Evolutionary conservation across 2,797 vertebrate species (phyloP).

Genomic region (Lindbergichthys nudifrons): DNA sequence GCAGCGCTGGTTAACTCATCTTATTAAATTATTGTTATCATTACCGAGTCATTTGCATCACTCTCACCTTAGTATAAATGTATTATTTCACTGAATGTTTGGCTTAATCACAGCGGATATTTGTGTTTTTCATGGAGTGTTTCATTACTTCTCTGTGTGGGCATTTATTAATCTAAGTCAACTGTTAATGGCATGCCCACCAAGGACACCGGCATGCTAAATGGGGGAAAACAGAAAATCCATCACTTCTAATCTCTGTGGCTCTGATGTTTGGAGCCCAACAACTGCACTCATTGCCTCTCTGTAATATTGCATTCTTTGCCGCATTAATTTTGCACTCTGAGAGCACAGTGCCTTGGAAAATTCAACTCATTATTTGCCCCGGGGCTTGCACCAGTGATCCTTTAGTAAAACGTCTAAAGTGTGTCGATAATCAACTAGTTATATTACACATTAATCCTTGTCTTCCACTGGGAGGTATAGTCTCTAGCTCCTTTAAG

Average conservation of each 20-base stretch:
- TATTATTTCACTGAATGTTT: not conserved
- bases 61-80: constrained; percentile 20
- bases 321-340: constrained; percentile 13
- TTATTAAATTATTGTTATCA: constrained; percentile 39
- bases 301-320: constrained; percentile 10
- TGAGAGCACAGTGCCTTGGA: not conserved
- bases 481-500: not conserved
- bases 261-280: constrained; percentile 27
- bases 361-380: not conserved
- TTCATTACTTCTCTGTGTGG: constrained; percentile 9
- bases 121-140: constrained; percentile 4
- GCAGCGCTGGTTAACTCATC: constrained; percentile 13
- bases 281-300: constrained; percentile 19
- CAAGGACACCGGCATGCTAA: constrained; percentile 39
- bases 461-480: not conserved
- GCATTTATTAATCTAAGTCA: constrained; percentile 23
- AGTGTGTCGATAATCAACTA: not conserved
- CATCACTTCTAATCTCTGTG: constrained; percentile 48
- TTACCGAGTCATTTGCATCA: constrained; percentile 22
- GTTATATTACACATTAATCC: not conserved
- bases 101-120: constrained; percentile 7
- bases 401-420: not conserved
- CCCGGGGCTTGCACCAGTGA: not conserved
- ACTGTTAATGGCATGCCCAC: constrained; percentile 39
- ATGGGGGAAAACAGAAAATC: constrained; percentile 45